phyloP scores from a whole-genome alignment of 2,888 invertebrate genomes.

The Herminia tarsipennalis region DNA sequence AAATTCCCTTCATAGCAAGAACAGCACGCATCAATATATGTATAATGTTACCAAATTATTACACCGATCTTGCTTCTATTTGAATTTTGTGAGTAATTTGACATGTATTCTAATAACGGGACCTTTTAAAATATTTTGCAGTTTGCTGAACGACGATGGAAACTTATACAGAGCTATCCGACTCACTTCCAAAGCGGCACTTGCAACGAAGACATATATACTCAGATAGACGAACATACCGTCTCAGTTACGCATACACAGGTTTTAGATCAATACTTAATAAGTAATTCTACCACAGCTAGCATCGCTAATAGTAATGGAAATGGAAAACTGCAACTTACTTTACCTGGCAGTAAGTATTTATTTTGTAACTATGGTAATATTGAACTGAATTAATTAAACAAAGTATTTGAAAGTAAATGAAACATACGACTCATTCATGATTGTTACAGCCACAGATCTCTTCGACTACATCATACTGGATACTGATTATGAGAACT shows the following conservation, averaged over 20 bases:
- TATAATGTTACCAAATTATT: too few relatives aligned
- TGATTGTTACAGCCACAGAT: conserved; percentile 30
- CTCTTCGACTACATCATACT: conserved; percentile 47
- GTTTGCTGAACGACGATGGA: conserved; percentile 80
- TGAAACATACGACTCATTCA: too few relatives aligned
- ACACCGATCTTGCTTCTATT: too few relatives aligned
- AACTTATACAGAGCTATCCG: conserved; percentile 87
- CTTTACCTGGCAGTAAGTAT: conserved; percentile 58
- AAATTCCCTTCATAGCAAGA: too few relatives aligned
- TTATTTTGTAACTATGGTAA: background rate
- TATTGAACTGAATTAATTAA: too few relatives aligned
- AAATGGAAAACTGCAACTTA: conserved; percentile 82
- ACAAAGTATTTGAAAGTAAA: too few relatives aligned
- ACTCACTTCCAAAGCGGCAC: conserved; percentile 85
- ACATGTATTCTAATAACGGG: too few relatives aligned
- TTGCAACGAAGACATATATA: conserved; percentile 86
- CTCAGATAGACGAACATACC: conserved; percentile 48
- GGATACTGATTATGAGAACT: conserved; percentile 85
- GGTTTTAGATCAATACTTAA: conserved; percentile 71
- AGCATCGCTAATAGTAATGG: conserved; percentile 64
- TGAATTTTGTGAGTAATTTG: too few relatives aligned
- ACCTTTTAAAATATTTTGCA: conserved; percentile 36
- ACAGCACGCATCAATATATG: too few relatives aligned
- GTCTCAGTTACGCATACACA: conserved; percentile 57
- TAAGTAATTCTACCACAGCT: conserved; percentile 79